Percentiles rank a stretch among this genome's conserved stretches.
Conservation (phyloP, 2,113 vertebrate species). For the Tragelaphus imberbis region DNA sequence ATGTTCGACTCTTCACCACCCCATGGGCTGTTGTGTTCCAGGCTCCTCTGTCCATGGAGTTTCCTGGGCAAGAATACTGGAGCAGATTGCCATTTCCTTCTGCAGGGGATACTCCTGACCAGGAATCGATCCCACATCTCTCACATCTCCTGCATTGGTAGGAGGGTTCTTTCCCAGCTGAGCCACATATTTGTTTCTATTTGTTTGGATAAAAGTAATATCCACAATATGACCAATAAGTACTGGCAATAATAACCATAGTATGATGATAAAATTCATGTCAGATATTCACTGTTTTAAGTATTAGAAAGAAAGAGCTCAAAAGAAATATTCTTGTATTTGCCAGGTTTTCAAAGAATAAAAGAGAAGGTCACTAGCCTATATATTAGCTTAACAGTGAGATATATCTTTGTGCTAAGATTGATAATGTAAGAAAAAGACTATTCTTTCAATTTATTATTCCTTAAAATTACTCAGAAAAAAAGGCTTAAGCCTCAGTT, state of each 20-base stretch:
- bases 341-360: neutral
- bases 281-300: neutral
- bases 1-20: neutral
- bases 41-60: neutral
- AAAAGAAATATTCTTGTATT: slow-evolving; percentile 9
- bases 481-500: neutral
- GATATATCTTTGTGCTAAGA: neutral
- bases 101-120: neutral
- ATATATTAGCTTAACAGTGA: neutral
- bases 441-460: neutral
- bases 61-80: neutral
- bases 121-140: neutral
- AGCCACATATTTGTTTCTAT: neutral
- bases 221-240: neutral
- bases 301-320: neutral
- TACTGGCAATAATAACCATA: neutral
- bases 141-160: neutral
- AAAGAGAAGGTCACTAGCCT: neutral
- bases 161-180: neutral
- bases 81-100: neutral
- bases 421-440: neutral
- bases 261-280: neutral
- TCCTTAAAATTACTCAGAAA: neutral
- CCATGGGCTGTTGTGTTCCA: neutral
- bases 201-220: neutral